Evolutionary conservation across 2,797 vertebrate species (phyloP).

Genomic region (Phoebastria nigripes): DNA sequence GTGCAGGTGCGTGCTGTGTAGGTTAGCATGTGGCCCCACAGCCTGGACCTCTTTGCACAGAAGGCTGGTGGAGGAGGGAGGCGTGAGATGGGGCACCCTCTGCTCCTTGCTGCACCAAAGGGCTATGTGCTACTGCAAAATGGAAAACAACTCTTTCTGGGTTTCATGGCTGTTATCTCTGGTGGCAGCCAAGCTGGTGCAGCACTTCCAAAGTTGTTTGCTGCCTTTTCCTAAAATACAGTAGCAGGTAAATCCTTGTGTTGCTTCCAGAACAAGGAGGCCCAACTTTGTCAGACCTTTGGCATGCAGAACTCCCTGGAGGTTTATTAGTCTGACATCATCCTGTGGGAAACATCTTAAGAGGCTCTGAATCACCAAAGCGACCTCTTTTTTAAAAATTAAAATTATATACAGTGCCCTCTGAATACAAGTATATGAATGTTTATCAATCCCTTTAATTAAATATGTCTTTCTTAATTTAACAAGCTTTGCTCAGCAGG

Average conservation of each 20-base stretch:
- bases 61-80: neutral
- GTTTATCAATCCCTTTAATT: slow-evolving; percentile 5
- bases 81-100: neutral
- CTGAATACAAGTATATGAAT: neutral
- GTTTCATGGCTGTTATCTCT: neutral
- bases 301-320: neutral
- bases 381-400: neutral
- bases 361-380: neutral
- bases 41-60: neutral
- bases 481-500: neutral
- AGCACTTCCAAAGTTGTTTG: neutral
- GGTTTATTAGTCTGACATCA: slow-evolving; percentile 1
- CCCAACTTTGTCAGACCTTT: neutral
- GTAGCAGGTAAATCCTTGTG: neutral
- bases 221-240: neutral
- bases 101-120: neutral
- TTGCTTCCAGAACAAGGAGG: neutral
- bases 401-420: neutral
- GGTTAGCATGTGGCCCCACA: neutral
- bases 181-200: neutral
- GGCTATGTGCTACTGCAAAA: neutral
- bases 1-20: neutral
- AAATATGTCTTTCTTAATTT: slow-evolving; percentile 17
- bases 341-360: neutral
- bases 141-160: neutral